Conservation (phyloP, 1,140 invertebrate species). For the Physella acuta region DNA sequence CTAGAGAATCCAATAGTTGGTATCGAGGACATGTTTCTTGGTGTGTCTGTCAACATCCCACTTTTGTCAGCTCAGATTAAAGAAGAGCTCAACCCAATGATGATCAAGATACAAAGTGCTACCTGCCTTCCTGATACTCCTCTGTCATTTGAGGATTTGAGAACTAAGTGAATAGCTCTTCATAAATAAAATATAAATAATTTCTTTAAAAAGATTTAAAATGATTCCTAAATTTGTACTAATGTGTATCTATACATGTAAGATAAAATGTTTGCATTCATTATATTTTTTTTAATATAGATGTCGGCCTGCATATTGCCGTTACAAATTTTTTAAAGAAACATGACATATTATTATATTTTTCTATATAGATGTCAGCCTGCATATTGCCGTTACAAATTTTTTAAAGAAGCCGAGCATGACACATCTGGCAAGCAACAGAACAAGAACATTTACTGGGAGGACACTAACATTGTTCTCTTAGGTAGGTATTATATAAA, state of each 20-base stretch:
- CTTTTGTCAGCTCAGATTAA: conserved; percentile 51
- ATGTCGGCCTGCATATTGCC: conserved; percentile 53
- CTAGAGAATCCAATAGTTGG: conserved; percentile 44
- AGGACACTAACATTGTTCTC: conserved; percentile 57
- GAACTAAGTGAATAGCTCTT: conserved; percentile 40
- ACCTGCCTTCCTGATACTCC: conserved; percentile 53
- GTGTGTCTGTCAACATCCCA: conserved; percentile 43
- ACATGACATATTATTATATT: conserved; percentile 41
- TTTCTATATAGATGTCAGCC: conserved; percentile 52
- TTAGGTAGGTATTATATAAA: conserved; percentile 52
- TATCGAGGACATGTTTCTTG: conserved; percentile 54
- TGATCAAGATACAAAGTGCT: conserved; percentile 50
- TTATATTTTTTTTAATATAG: conserved; percentile 44
- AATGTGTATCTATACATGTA: not conserved
- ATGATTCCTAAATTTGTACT: not conserved
- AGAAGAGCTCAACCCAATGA: conserved; percentile 54
- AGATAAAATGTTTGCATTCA: too few relatives aligned
- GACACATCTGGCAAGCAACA: conserved; percentile 47
- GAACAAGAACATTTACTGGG: conserved; percentile 51
- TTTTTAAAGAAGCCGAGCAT: conserved; percentile 49
- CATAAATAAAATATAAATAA: too few relatives aligned
- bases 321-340: conserved; percentile 54
- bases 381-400: conserved; percentile 53
- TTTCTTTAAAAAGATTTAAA: too few relatives aligned
- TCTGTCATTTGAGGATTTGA: conserved; percentile 45